Evolutionary conservation across 2,797 vertebrate species (phyloP).

Genomic region (Natrix natrix): DNA sequence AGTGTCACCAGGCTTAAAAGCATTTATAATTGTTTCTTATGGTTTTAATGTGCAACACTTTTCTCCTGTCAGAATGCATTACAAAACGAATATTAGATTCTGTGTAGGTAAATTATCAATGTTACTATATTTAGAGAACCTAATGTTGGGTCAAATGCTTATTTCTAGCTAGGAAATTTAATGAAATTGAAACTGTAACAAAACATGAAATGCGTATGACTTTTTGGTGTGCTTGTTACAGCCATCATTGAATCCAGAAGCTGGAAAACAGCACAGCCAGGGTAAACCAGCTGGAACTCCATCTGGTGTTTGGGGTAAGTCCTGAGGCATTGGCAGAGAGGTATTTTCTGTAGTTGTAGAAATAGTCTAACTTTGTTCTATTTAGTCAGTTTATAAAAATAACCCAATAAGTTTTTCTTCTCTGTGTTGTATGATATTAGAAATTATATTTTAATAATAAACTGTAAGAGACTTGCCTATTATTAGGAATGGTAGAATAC

Average conservation of each 20-base stretch:
- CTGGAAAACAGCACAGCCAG: constrained; percentile 90
- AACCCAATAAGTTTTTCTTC: not conserved
- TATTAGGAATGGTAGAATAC: not conserved
- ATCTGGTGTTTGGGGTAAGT: constrained; percentile 97
- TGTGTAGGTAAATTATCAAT: not conserved
- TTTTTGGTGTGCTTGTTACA: constrained; percentile 58
- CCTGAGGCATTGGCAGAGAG: not conserved
- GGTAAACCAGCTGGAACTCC: constrained; percentile 90
- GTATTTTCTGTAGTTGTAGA: constrained; percentile 10
- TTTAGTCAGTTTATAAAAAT: not conserved
- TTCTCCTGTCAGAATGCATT: not conserved
- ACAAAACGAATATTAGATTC: not conserved
- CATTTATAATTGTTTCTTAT: not conserved
- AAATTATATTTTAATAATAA: not conserved
- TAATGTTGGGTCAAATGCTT: not conserved
- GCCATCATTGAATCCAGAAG: constrained; percentile 99
- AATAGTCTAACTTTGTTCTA: not conserved
- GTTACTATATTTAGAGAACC: not conserved
- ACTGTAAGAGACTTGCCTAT: not conserved
- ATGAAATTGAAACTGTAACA: not conserved
- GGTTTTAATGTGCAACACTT: not conserved
- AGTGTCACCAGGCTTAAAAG: not conserved
- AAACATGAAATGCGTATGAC: not conserved
- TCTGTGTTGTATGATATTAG: not conserved
- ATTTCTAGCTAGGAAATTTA: not conserved